Evolutionary conservation across 2,888 invertebrate species (phyloP).

Genomic region (Tenthredo notha): DNA sequence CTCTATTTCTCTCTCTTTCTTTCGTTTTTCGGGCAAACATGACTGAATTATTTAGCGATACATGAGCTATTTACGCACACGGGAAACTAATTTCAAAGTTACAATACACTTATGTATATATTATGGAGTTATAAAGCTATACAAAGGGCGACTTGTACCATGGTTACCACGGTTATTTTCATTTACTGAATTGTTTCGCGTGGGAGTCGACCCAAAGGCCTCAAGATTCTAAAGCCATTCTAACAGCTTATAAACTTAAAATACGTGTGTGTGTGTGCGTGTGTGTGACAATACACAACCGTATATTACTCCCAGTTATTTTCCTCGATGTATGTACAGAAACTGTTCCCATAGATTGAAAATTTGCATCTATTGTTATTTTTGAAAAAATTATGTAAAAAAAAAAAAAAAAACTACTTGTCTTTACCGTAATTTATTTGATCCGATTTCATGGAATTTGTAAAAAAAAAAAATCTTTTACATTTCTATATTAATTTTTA

Average conservation of each 20-base stretch:
- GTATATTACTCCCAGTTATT: not conserved
- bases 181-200: slow-evolving; percentile 30
- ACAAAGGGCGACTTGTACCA: slow-evolving; percentile 11
- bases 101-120: not conserved
- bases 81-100: not conserved
- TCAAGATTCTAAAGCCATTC: slow-evolving; percentile 5
- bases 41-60: not conserved
- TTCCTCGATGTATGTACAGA: not conserved
- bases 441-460: not conserved
- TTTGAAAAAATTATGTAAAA: not conserved
- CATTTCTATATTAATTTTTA: not conserved
- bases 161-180: slow-evolving; percentile 20
- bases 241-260: not conserved
- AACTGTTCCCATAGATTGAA: not conserved
- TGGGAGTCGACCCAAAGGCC: not conserved
- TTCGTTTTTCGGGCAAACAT: not conserved
- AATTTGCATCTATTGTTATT: not conserved
- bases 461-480: not conserved
- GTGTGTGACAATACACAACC: not conserved
- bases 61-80: not conserved
- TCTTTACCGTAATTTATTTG: not conserved
- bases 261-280: not conserved
- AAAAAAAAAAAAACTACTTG: not conserved
- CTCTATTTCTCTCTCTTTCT: not conserved
- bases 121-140: not conserved